These are phyloP conservation scores for Oscheius sp. DNA, from an alignment of 2,888 invertebrate species.

Conservation along the genomic window DNA sequence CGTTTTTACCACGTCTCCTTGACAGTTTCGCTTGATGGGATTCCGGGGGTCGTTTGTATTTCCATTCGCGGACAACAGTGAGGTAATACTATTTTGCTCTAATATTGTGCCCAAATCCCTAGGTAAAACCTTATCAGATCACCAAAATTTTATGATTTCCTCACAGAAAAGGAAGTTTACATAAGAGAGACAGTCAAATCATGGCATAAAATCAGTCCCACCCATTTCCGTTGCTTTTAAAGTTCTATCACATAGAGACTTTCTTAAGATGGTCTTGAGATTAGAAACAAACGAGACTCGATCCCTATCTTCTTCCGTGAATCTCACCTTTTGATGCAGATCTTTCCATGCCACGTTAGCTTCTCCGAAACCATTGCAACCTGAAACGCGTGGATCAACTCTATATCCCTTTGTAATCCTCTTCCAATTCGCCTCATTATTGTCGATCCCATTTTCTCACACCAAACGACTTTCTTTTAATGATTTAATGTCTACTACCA, in stretches of 20 bases:
- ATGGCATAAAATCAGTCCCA: too few species aligned
- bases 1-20: too few species aligned
- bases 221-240: background rate
- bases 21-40: too few species aligned
- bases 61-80: too few species aligned
- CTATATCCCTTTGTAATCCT: background rate
- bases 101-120: too few species aligned
- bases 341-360: background rate
- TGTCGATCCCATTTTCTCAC: background rate
- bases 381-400: background rate
- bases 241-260: background rate
- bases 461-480: background rate
- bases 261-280: background rate
- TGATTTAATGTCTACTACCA: slow-evolving; percentile 10
- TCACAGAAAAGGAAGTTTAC: too few species aligned
- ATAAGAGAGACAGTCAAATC: too few species aligned
- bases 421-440: slow-evolving; percentile 4
- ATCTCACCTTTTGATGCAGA: background rate
- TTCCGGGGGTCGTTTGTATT: too few species aligned
- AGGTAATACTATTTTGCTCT: too few species aligned
- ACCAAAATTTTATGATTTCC: too few species aligned
- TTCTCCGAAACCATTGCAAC: background rate
- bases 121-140: too few species aligned
- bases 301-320: background rate
- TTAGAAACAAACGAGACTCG: background rate